These are phyloP conservation scores for Haliaeetus leucogaster DNA, from an alignment of 2,113 vertebrate species.

Conservation along the genomic window DNA sequence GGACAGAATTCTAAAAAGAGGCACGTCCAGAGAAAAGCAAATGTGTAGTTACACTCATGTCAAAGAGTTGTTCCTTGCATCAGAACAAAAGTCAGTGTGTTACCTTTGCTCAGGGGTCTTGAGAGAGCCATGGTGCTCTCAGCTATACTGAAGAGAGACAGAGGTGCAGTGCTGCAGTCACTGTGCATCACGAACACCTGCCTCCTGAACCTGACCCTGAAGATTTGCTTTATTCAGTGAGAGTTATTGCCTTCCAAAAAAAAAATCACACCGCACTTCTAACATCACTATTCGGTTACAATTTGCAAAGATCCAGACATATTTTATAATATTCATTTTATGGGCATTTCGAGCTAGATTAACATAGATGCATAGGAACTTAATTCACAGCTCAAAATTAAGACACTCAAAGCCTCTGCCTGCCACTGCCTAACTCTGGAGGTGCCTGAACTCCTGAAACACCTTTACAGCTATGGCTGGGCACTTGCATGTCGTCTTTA, in stretches of 20 bases:
- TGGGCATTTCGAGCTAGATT: neutral
- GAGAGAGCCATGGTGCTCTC: fast-evolving
- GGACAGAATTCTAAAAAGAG: neutral
- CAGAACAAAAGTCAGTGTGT: neutral
- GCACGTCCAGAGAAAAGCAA: neutral
- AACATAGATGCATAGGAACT: too few species aligned
- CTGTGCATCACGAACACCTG: neutral
- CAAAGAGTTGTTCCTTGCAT: neutral
- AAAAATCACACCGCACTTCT: neutral
- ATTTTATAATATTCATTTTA: neutral
- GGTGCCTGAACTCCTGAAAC: neutral
- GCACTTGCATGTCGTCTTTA: neutral
- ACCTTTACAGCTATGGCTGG: neutral
- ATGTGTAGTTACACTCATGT: fast-evolving
- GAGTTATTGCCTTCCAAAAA: neutral
- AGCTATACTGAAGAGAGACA: too few species aligned
- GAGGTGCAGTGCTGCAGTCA: neutral
- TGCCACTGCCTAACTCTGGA: neutral
- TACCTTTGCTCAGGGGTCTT: neutral
- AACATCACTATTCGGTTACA: neutral
- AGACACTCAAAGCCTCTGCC: neutral
- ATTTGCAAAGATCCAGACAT: neutral
- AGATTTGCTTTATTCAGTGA: neutral
- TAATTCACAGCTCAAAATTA: neutral
- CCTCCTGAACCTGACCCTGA: neutral